These are phyloP conservation scores for Operophtera brumata DNA, from an alignment of 2,888 invertebrate genomes.

Conservation along the genomic window DNA sequence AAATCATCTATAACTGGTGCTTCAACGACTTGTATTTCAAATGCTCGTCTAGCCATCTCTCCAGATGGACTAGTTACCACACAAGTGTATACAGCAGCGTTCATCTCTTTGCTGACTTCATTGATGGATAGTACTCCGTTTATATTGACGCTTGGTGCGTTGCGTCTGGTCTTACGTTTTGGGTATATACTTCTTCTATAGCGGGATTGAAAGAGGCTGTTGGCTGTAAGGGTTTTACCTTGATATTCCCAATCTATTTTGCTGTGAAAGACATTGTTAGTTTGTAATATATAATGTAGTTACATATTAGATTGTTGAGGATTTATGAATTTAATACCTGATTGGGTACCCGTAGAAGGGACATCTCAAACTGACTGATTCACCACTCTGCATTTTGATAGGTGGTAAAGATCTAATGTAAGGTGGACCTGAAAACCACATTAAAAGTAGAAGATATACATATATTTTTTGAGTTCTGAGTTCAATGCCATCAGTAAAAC, in stretches of 20 bases:
- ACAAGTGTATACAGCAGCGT: constrained; percentile 89
- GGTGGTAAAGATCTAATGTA: constrained; percentile 87
- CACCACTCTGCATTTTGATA: constrained; percentile 89
- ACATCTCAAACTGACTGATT: constrained; percentile 87
- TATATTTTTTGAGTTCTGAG: no score
- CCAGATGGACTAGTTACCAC: constrained; percentile 87
- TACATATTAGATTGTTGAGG: not conserved
- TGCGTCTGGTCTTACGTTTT: constrained; percentile 55
- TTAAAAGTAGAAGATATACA: no score
- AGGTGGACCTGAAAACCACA: constrained; percentile 82
- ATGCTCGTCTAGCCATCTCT: constrained; percentile 73
- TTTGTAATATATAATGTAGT: not conserved
- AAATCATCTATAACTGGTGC: constrained; percentile 92
- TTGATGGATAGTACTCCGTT: constrained; percentile 82
- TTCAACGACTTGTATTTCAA: constrained; percentile 85
- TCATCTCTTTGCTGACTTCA: constrained; percentile 82
- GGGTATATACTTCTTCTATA: constrained; percentile 51
- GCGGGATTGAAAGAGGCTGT: constrained; percentile 62
- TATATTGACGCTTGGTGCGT: constrained; percentile 59
- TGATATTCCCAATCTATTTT: constrained; percentile 77
- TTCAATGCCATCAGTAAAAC: no score
- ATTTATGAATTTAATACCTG: constrained; percentile 53
- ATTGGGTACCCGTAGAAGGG: constrained; percentile 95
- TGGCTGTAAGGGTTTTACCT: constrained; percentile 62
- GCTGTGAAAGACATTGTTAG: constrained; percentile 38